phyloP scores from a whole-genome alignment of 1,140 invertebrate species.

The Tenebrio molitor region DNA sequence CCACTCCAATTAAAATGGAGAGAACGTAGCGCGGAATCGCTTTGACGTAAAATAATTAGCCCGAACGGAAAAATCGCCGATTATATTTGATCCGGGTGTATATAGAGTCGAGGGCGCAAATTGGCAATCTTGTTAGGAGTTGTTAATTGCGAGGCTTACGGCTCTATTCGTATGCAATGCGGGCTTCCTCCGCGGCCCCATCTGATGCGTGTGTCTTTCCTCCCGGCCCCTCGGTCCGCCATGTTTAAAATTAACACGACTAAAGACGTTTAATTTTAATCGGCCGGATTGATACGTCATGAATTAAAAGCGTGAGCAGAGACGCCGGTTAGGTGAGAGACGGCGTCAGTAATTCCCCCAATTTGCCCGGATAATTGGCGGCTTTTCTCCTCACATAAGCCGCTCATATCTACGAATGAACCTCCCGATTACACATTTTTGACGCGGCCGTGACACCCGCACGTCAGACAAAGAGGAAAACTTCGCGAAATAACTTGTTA shows the following conservation, averaged over 20 bases:
- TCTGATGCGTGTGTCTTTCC: conserved; percentile 23
- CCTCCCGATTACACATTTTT: conserved; percentile 29
- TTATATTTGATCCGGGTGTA: conserved; percentile 63
- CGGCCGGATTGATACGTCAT: conserved; percentile 21
- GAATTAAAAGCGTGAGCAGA: conserved; percentile 7
- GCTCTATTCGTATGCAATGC: conserved; percentile 63
- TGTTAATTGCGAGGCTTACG: conserved; percentile 64
- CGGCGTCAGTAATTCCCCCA: conserved; percentile 52
- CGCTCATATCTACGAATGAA: conserved; percentile 53
- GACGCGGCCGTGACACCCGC: conserved; percentile 17
- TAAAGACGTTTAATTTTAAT: conserved; percentile 32
- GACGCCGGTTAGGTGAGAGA: conserved; percentile 21
- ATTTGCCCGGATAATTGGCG: conserved; percentile 54
- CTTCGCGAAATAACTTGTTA: conserved; percentile 63
- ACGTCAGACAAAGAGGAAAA: conserved; percentile 57
- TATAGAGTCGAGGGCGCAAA: conserved; percentile 59
- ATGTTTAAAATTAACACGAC: conserved; percentile 27
- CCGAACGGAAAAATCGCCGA: conserved; percentile 63
- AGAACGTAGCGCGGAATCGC: conserved; percentile 59
- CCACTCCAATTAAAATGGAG: conserved; percentile 61
- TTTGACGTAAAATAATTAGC: conserved; percentile 65
- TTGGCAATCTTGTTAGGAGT: conserved; percentile 65
- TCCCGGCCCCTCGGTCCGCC: not conserved
- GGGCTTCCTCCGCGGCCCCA: conserved; percentile 39
- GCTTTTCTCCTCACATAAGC: conserved; percentile 53